Evolutionary conservation across 1,140 invertebrate genomes (phyloP).

Genomic region (Bombus huntii): DNA sequence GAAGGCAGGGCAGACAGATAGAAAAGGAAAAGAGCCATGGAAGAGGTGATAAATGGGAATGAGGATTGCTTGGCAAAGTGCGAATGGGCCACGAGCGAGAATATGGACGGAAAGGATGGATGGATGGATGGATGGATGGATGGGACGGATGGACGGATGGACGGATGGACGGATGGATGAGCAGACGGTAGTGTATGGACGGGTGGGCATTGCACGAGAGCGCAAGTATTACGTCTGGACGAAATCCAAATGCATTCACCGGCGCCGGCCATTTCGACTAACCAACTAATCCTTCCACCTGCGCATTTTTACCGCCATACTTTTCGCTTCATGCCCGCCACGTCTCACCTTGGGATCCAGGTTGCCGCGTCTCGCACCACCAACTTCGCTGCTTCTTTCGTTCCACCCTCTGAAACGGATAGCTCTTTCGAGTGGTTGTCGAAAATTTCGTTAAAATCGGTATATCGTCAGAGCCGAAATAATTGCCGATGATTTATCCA

Average conservation of each 20-base stretch:
- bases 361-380: not conserved
- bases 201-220: conserved; percentile 57
- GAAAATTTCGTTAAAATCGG: conserved; percentile 33
- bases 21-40: conserved; percentile 65
- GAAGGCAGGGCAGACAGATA: conserved; percentile 55
- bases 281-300: conserved; percentile 61
- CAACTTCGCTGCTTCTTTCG: conserved; percentile 8
- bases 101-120: conserved; percentile 57
- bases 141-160: conserved; percentile 45
- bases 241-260: conserved; percentile 68
- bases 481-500: no score
- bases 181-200: conserved; percentile 58
- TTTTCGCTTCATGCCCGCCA: conserved; percentile 41
- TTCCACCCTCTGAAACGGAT: not conserved
- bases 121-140: conserved; percentile 25
- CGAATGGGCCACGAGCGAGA: conserved; percentile 72
- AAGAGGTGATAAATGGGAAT: conserved; percentile 80
- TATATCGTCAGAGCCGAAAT: no score
- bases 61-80: conserved; percentile 79
- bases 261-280: conserved; percentile 28
- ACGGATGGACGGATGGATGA: conserved; percentile 57
- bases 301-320: conserved; percentile 49
- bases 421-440: conserved; percentile 2
- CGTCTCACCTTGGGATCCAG: conserved; percentile 7
- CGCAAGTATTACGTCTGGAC: conserved; percentile 56